Evolutionary conservation across 2,888 invertebrate genomes (phyloP).

Genomic region (Dynastes tityus): DNA sequence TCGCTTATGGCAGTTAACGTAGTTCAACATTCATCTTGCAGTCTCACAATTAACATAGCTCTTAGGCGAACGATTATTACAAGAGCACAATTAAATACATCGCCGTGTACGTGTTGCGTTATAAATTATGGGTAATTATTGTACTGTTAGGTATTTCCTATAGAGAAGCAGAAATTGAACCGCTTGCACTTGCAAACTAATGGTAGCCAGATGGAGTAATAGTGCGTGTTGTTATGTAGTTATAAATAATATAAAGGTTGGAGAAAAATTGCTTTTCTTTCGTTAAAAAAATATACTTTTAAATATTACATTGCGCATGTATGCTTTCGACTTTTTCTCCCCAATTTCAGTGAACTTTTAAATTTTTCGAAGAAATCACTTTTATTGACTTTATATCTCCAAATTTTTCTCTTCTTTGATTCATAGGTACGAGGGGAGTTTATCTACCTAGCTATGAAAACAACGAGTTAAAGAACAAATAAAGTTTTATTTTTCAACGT

Average conservation of each 20-base stretch:
- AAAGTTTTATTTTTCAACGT: too few relatives aligned
- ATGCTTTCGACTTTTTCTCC: too few relatives aligned
- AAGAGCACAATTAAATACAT: constrained; percentile 39
- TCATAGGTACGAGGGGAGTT: too few relatives aligned
- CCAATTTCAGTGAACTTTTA: too few relatives aligned
- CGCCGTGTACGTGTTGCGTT: constrained; percentile 31
- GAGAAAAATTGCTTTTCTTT: constrained; percentile 4
- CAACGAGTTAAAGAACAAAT: too few relatives aligned
- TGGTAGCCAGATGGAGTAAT: constrained; percentile 15
- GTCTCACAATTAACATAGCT: constrained; percentile 41
- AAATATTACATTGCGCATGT: not conserved
- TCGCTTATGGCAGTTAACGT: not conserved
- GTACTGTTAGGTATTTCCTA: constrained; percentile 47
- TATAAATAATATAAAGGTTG: not conserved
- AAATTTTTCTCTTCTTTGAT: too few relatives aligned
- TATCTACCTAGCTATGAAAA: too few relatives aligned
- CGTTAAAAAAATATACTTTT: not conserved
- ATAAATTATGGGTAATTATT: constrained; percentile 44
- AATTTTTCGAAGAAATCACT: too few relatives aligned
- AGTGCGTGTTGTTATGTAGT: constrained; percentile 16
- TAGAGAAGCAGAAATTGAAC: constrained; percentile 23
- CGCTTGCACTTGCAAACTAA: constrained; percentile 17
- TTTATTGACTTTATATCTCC: too few relatives aligned
- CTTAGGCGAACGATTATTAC: constrained; percentile 40
- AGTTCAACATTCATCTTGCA: constrained; percentile 1